Percentiles rank a stretch among this genome's conserved stretches.
These are phyloP conservation scores for Natator depressus DNA, from an alignment of 2,113 vertebrate genomes.

Conservation along the genomic window DNA sequence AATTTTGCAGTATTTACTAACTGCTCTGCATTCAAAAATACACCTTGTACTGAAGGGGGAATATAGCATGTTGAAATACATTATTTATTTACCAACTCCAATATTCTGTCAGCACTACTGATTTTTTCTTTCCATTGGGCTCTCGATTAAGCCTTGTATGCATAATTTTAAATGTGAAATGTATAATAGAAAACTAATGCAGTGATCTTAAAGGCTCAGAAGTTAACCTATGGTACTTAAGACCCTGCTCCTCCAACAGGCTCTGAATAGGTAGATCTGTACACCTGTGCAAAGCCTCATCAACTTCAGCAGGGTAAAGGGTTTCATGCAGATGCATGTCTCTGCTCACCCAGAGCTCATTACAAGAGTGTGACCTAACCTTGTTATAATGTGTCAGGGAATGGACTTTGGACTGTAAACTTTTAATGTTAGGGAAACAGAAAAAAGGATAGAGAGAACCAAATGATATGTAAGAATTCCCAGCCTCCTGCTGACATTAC, in stretches of 20 bases:
- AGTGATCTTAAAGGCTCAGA: neutral
- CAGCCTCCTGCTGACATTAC: neutral
- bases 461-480: neutral
- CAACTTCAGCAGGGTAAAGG: neutral
- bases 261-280: neutral
- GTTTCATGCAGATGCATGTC: neutral
- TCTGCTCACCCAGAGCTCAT: slow-evolving; percentile 1
- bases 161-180: neutral
- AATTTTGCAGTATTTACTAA: neutral
- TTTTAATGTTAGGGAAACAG: neutral
- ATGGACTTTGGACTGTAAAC: neutral
- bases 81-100: neutral
- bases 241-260: neutral
- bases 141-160: rapidly evolving
- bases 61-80: neutral
- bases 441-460: neutral
- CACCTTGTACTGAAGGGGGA: neutral
- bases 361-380: neutral
- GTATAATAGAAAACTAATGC: neutral
- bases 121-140: neutral
- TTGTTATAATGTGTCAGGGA: neutral
- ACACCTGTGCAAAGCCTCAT: neutral
- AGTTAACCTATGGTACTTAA: neutral
- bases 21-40: neutral
- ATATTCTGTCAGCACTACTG: neutral